Percentiles rank a stretch among this genome's conserved stretches.
phyloP scores from a whole-genome alignment of 2,797 vertebrate genomes.

The Loriculus beryllinus region DNA sequence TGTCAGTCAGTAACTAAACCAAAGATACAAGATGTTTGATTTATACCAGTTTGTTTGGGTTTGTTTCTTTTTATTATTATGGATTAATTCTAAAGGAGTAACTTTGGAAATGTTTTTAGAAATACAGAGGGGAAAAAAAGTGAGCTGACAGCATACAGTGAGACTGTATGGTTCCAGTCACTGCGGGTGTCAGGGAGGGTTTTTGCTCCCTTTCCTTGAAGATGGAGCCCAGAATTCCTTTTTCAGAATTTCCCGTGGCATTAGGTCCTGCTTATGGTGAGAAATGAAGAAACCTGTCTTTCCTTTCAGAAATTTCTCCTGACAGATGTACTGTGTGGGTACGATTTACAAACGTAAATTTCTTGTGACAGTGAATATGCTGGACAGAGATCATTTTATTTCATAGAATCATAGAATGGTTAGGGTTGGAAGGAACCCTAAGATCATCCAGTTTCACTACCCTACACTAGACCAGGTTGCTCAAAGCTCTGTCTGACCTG shows the following conservation, averaged over 20 bases:
- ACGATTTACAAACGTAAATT: background rate
- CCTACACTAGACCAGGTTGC: background rate
- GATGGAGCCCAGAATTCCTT: background rate
- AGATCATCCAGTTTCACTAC: background rate
- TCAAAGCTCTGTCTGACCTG: background rate
- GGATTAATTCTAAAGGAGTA: background rate
- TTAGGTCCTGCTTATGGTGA: background rate
- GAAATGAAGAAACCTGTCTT: background rate
- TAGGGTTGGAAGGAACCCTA: background rate
- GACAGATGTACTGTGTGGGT: background rate
- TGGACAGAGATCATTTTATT: background rate
- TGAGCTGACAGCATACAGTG: background rate
- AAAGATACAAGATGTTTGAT: background rate
- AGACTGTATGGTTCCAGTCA: background rate
- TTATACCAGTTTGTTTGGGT: background rate
- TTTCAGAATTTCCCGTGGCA: background rate
- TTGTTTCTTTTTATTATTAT: background rate
- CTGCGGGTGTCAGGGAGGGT: background rate
- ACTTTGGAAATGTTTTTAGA: background rate
- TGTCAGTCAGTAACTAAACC: conserved; percentile 33
- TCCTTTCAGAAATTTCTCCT: background rate
- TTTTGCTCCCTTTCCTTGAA: background rate
- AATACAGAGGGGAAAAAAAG: background rate
- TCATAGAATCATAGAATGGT: background rate
- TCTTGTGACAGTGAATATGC: background rate